These are phyloP conservation scores for Leptobrachium leishanense DNA, from an alignment of 2,113 vertebrate species.

Conservation along the genomic window DNA sequence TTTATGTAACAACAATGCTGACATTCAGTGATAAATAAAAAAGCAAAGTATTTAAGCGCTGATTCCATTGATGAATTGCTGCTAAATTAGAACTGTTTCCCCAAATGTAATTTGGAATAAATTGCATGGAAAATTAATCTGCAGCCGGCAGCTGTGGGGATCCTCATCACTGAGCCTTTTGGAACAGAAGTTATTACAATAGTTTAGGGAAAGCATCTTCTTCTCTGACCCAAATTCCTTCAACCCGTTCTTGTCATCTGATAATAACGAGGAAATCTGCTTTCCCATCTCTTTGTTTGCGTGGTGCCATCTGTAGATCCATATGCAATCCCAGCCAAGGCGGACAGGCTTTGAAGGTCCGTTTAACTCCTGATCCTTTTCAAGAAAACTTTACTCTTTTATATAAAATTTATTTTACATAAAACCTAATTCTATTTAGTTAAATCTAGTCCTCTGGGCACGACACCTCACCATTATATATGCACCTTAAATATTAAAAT, in stretches of 20 bases:
- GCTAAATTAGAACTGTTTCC: too few species aligned
- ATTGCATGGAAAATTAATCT: conserved; percentile 1
- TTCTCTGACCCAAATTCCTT: conserved; percentile 29
- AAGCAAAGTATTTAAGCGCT: too few species aligned
- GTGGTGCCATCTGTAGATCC: conserved; percentile 53
- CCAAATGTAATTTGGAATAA: not conserved
- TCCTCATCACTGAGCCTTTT: not conserved
- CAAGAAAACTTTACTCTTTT: too few species aligned
- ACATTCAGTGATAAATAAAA: too few species aligned
- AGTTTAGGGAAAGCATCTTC: not conserved
- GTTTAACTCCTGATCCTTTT: too few species aligned
- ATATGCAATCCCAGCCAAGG: conserved; percentile 47
- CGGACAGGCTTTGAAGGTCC: not conserved
- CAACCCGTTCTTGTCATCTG: conserved; percentile 27
- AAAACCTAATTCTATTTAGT: too few species aligned
- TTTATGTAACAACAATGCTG: too few species aligned
- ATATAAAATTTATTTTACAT: too few species aligned
- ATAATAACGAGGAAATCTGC: conserved; percentile 46
- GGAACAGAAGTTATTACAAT: not conserved
- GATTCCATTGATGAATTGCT: too few species aligned
- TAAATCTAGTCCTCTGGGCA: too few species aligned
- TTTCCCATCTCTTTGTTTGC: conserved; percentile 49
- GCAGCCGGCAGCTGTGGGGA: not conserved
- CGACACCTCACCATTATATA: too few species aligned
- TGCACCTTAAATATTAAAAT: too few species aligned